Conservation (phyloP, 1,140 invertebrate species). For the Coenobita brevimanus region DNA sequence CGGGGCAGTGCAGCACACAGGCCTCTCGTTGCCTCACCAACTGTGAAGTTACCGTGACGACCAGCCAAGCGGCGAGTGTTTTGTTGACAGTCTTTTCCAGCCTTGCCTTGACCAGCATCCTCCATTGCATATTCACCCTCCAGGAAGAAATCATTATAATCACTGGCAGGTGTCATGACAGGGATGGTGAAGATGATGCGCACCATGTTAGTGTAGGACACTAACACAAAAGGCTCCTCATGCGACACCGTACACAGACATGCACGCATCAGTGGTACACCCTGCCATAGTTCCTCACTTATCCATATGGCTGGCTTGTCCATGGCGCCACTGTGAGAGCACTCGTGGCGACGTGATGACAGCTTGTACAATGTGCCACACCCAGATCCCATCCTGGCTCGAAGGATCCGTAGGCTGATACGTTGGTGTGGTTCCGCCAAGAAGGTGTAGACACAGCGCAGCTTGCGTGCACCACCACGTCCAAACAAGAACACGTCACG, state of each 20-base stretch:
- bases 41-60: slow-evolving; percentile 65
- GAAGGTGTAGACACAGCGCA: slow-evolving; percentile 84
- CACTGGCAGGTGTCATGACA: slow-evolving; percentile 65
- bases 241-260: slow-evolving; percentile 66
- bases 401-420: slow-evolving; percentile 47
- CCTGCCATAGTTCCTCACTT: slow-evolving; percentile 66
- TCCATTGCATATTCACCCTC: slow-evolving; percentile 65
- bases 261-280: slow-evolving; percentile 59
- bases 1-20: slow-evolving; percentile 57
- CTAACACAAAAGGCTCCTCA: slow-evolving; percentile 53
- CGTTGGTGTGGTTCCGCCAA: slow-evolving; percentile 80
- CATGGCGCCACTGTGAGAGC: slow-evolving; percentile 53
- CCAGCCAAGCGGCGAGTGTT: slow-evolving; percentile 27
- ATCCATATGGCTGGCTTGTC: slow-evolving; percentile 63
- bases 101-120: neutral
- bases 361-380: slow-evolving; percentile 61
- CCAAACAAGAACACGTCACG: slow-evolving; percentile 88
- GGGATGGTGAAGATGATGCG: slow-evolving; percentile 63
- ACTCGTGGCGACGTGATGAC: slow-evolving; percentile 61
- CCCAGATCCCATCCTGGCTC: slow-evolving; percentile 58
- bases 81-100: slow-evolving; percentile 3
- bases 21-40: slow-evolving; percentile 36
- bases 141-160: slow-evolving; percentile 67
- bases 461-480: slow-evolving; percentile 82
- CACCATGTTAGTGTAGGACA: slow-evolving; percentile 62